These are phyloP conservation scores for Neelides sp. DNA, from an alignment of 1,140 invertebrate genomes.

Conservation along the genomic window DNA sequence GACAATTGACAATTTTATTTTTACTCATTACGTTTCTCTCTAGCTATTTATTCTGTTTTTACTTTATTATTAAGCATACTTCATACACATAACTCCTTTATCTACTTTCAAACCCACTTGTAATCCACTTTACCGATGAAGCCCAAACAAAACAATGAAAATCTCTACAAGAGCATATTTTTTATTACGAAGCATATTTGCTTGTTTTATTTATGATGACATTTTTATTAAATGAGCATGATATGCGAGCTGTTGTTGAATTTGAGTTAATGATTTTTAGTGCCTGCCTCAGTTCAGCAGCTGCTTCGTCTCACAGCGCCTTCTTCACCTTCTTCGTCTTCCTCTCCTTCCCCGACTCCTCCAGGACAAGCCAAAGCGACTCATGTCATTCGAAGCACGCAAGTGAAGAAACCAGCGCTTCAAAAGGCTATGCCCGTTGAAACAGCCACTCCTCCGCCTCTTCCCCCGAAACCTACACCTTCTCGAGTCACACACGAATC, in stretches of 20 bases:
- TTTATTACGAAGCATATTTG: no score
- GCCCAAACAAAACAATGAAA: conserved; percentile 2
- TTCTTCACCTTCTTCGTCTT: conserved; percentile 34
- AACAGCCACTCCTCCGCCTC: conserved; percentile 50
- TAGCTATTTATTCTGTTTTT: conserved; percentile 7
- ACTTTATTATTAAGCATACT: background rate
- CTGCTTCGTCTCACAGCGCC: conserved; percentile 61
- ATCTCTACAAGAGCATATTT: background rate
- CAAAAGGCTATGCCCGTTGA: conserved; percentile 39
- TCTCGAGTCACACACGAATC: conserved; percentile 59
- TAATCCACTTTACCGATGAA: background rate
- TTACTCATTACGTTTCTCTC: no score
- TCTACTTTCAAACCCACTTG: conserved; percentile 2
- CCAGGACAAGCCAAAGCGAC: conserved; percentile 34
- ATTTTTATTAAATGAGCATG: no score
- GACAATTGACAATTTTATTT: no score
- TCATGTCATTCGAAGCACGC: conserved; percentile 40
- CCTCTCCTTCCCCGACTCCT: conserved; percentile 26
- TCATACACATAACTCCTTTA: background rate
- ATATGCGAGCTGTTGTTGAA: conserved; percentile 30
- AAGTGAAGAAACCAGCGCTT: conserved; percentile 39
- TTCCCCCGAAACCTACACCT: conserved; percentile 37
- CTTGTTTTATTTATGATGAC: no score
- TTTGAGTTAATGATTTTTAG: conserved; percentile 32
- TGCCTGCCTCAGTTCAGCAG: conserved; percentile 59